Base-by-base conservation (phyloP, 2,888 invertebrate genomes). In the Heliconius charithonia region DNA sequence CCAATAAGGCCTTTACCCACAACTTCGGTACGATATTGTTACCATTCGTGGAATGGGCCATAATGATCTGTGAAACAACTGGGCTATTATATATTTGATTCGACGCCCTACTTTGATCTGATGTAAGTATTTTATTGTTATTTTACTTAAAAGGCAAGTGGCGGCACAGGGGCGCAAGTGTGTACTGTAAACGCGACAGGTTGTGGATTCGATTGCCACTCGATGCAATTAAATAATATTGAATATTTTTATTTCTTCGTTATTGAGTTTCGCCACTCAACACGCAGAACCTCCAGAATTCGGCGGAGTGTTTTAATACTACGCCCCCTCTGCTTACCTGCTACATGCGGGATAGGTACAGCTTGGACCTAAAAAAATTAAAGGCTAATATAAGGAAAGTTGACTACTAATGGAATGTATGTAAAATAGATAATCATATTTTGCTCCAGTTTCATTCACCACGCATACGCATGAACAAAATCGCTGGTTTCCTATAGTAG, bases 31-130 rank as follows among this genome's bases (percentile, higher is more conserved):
- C 25, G 69, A 72, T 72, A 59, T 59, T 72, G 72, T 72, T 69
- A 27, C 69, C 69, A 69, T 69, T 72, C 72, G 32, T 72, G 59
- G 72, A 59, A 59, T 72, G 69, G 25, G 25, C 41, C 41, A 69
- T 69, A 69, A 45, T 69, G 41, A 69, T 69, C 69, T 69, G 69
- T 69, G 69, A 69, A 69, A 69, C 41, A 69, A 69, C 69, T 25
- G 41, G 69, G 45, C 69, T 69, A 16, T 41, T 69, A 69, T 69
- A 69, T 69, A 69, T 69, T 45, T 69, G 69, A 41, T 67, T 69
- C 69, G 16, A 69, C 69, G 41, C 41, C 69, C 69, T 45, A 41
- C 41, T 25, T 3, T 45, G 19, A 41, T 67, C 41, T 67, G 67
- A 67, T 69, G 41, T 69, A 45, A 69, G 69, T 69, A 45, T 69